phyloP scores from a whole-genome alignment of 64 coral and sea anemone species.

The Cladopsammia gracilis region DNA sequence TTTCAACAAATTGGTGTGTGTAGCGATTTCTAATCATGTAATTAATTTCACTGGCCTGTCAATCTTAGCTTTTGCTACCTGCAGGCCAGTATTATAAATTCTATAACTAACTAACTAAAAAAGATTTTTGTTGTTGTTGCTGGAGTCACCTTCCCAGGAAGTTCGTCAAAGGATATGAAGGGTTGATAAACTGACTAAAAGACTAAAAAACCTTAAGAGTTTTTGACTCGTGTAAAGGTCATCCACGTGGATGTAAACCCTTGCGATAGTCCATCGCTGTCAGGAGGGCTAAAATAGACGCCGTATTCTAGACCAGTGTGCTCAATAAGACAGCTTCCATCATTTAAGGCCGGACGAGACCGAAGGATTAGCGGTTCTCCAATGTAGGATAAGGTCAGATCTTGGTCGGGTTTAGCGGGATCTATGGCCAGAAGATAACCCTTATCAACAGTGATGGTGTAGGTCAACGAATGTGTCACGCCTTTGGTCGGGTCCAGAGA shows the following conservation, averaged over 20 bases:
- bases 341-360: slow-evolving; percentile 1
- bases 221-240: slow-evolving; percentile 12
- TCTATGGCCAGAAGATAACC: slow-evolving; percentile 22
- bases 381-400: slow-evolving; percentile 46
- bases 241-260: slow-evolving; percentile 54
- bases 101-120: too few relatives aligned
- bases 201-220: too few relatives aligned
- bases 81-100: too few relatives aligned
- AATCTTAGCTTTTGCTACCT: too few relatives aligned
- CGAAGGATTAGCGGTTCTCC: slow-evolving; percentile 28
- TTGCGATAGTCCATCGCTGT: slow-evolving; percentile 27
- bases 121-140: too few relatives aligned
- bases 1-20: too few relatives aligned
- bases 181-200: too few relatives aligned
- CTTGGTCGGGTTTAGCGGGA: slow-evolving; percentile 10
- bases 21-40: too few relatives aligned
- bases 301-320: slow-evolving; percentile 50
- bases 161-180: too few relatives aligned
- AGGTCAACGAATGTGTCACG: not conserved
- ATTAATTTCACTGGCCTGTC: too few relatives aligned
- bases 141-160: too few relatives aligned
- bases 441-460: slow-evolving; percentile 20
- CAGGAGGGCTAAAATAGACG: slow-evolving; percentile 52
- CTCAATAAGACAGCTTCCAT: slow-evolving; percentile 14
- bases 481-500: slow-evolving; percentile 54